Percentiles rank a stretch among this genome's conserved stretches.
These are phyloP conservation scores for Silurus lanzhouensis DNA, from an alignment of 2,797 vertebrate species.

Conservation along the genomic window DNA sequence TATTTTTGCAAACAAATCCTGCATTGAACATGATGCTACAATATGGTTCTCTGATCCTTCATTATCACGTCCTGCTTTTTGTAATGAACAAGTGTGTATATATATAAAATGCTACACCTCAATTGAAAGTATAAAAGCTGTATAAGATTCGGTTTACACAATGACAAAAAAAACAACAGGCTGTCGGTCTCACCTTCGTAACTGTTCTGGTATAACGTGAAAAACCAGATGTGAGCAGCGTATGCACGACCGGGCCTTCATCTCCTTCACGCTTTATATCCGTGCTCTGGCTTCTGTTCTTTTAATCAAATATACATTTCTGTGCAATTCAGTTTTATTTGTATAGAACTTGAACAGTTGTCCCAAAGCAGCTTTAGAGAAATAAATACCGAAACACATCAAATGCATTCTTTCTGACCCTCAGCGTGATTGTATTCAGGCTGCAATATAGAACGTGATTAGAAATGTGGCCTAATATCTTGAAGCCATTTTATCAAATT, in stretches of 20 bases:
- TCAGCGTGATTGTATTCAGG: background rate
- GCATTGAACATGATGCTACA: no score
- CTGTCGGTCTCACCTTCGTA: background rate
- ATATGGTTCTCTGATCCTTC: background rate
- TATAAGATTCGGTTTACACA: background rate
- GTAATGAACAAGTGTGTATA: background rate
- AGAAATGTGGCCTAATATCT: background rate
- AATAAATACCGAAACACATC: no score
- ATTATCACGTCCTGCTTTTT: background rate
- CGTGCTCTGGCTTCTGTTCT: background rate
- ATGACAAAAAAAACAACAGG: background rate
- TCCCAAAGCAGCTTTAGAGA: no score
- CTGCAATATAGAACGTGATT: background rate
- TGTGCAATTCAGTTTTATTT: no score
- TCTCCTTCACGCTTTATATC: background rate
- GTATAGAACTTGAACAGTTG: no score
- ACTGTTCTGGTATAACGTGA: conserved; percentile 42
- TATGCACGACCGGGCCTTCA: background rate
- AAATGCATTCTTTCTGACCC: background rate
- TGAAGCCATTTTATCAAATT: background rate
- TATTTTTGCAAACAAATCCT: background rate
- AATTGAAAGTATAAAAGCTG: background rate
- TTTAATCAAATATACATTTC: background rate
- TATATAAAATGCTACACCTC: background rate
- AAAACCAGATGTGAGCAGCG: conserved; percentile 38